Evolutionary conservation across 2,797 vertebrate species (phyloP).

Genomic region (Leptatherina wallacei): DNA sequence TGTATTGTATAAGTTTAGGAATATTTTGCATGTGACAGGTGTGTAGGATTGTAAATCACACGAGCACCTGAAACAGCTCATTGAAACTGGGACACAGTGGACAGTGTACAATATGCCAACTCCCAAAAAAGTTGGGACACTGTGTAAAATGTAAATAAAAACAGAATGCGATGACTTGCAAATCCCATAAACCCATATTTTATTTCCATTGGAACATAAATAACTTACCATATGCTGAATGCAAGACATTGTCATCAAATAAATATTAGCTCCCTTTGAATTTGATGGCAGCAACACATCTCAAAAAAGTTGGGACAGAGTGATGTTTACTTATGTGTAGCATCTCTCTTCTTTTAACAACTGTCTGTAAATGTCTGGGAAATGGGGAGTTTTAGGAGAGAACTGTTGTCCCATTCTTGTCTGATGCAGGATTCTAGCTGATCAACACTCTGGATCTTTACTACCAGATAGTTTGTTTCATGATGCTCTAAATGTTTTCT

Average conservation of each 20-base stretch:
- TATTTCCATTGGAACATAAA: background rate
- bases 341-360: too few species aligned
- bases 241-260: background rate
- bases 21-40: background rate
- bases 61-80: background rate
- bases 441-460: too few species aligned
- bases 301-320: background rate
- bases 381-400: too few species aligned
- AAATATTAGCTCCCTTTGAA: background rate
- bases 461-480: too few species aligned
- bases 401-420: background rate
- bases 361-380: too few species aligned
- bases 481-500: too few species aligned
- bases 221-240: background rate
- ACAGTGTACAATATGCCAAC: background rate
- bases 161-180: background rate
- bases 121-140: background rate
- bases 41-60: conserved; percentile 21
- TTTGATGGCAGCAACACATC: background rate
- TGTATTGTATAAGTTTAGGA: conserved; percentile 20
- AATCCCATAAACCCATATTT: background rate
- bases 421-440: too few species aligned
- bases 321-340: background rate
- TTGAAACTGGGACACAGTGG: background rate
- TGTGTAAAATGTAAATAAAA: background rate